Conservation (phyloP, 1,140 invertebrate species). For the Tetraneura akinire region DNA sequence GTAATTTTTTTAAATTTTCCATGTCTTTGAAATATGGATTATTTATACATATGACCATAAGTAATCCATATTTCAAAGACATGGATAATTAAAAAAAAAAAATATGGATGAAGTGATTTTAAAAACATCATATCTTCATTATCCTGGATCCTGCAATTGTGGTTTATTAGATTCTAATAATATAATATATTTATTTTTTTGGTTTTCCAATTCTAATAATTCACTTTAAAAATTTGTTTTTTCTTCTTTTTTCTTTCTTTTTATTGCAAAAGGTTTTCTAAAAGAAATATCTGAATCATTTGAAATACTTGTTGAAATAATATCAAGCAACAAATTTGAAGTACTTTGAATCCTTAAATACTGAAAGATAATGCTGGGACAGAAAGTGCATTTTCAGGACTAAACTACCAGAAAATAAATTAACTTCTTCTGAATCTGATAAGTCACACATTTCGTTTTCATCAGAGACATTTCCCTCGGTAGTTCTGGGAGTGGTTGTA, state of each 20-base stretch:
- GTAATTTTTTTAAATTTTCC: conserved; percentile 21
- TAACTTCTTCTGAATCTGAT: conserved; percentile 5
- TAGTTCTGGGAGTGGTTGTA: conserved; percentile 14
- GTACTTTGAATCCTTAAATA: conserved; percentile 5
- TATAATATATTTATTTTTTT: neutral
- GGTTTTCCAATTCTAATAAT: conserved; percentile 15
- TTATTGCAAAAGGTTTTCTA: neutral
- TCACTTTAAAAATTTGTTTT: conserved; percentile 12
- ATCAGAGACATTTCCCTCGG: conserved; percentile 14
- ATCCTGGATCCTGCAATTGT: conserved; percentile 7
- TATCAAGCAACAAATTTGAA: conserved; percentile 22
- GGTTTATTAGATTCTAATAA: conserved; percentile 16
- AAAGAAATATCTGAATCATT: conserved; percentile 10
- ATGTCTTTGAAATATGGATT: conserved; percentile 17
- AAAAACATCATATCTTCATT: conserved; percentile 14
- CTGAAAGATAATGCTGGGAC: neutral
- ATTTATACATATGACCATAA: no score
- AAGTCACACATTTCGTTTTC: conserved; percentile 18
- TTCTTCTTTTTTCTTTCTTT: conserved; percentile 11
- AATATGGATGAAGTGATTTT: conserved; percentile 24
- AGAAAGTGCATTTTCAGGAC: conserved; percentile 13
- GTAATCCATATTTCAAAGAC: no score
- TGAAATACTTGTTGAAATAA: conserved; percentile 27
- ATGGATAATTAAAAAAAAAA: no score
- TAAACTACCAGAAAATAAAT: conserved; percentile 14